Evolutionary conservation across 2,888 invertebrate species (phyloP), one percentile per base, ranked within the genome.

Genomic region (Cephus pulcher): DNA sequence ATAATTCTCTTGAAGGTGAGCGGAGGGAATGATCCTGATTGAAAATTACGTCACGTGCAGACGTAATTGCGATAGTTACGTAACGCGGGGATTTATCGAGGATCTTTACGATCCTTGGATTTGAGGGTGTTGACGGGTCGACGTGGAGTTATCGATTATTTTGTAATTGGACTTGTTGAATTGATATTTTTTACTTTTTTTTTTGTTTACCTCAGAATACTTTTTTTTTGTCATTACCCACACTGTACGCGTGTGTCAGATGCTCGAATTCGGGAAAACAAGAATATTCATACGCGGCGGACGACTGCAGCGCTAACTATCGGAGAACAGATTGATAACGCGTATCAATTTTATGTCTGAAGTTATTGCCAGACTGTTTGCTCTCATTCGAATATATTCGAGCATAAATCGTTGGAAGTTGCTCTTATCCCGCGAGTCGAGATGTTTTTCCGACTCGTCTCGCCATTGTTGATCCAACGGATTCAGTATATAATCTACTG

Each of bases 21-120:
- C 23, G 0, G 23, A 88, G 86, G 87, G 88, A 89, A 88, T 88
- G 89, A 88, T 88, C 85, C 84, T 83, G 82, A 88, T 88, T 89
- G 82, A 86, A 85, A 88, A 89, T 88, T 87, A 87, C 85, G 82
- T 88, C 88, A 88, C 88, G 89, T 87, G 86, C 83, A 9, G 84
- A 81, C 81, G 86, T 87, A 89, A 89, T 89, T 86, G 86, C 86
- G 84, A 88, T 87, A 87, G 87, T 89, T 88, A 88, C 83, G 85
- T 84, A 88, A 88, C 88, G 88, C 87, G 88, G 85, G 86, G 87
- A 87, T 86, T 88, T 82, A 82, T 77, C 73, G 82, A 80, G 85
- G 83, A 86, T 87, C 84, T 86, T 88, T 85, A 81, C 83, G 85
- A 86, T 85, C 82, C 81, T 77, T 80, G 81, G 37, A 37, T 37